Percentiles rank a stretch among this genome's conserved stretches.
These are phyloP conservation scores for Fistularia tabacaria DNA, from an alignment of 2,797 vertebrate genomes.

Conservation along the genomic window DNA sequence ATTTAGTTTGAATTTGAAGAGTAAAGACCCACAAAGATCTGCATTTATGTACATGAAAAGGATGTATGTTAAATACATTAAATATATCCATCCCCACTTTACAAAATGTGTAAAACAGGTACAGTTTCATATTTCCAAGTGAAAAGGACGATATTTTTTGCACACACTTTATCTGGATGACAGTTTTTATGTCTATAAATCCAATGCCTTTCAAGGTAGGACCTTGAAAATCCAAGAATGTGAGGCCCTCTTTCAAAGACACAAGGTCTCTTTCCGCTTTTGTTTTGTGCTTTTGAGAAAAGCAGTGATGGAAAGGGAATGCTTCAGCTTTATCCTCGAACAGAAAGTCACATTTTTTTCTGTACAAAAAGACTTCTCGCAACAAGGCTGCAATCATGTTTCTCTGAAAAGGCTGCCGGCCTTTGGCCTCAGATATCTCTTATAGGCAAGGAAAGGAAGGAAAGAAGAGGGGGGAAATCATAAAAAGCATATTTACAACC, in stretches of 20 bases:
- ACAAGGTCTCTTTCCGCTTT: conserved; percentile 58
- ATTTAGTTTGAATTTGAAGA: no score
- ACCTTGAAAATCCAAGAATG: conserved; percentile 58
- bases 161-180: conserved; percentile 20
- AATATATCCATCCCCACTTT: background rate
- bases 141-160: background rate
- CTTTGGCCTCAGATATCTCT: conserved; percentile 65
- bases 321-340: conserved; percentile 54
- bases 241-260: conserved; percentile 53
- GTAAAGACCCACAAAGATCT: no score
- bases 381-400: conserved; percentile 72
- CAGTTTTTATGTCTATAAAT: conserved; percentile 37
- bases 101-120: no score
- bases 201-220: conserved; percentile 37
- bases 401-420: conserved; percentile 62
- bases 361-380: conserved; percentile 66
- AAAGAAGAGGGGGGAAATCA: conserved; percentile 38
- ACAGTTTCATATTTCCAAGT: conserved; percentile 1
- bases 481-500: conserved; percentile 43
- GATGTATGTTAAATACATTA: no score
- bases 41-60: no score
- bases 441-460: conserved; percentile 36
- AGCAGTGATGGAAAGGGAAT: conserved; percentile 48
- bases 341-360: conserved; percentile 68
- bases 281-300: conserved; percentile 59